Evolutionary conservation across 2,797 vertebrate species (phyloP), one percentile per base, ranked within the genome.

Genomic region (Melanogrammus aeglefinus): DNA sequence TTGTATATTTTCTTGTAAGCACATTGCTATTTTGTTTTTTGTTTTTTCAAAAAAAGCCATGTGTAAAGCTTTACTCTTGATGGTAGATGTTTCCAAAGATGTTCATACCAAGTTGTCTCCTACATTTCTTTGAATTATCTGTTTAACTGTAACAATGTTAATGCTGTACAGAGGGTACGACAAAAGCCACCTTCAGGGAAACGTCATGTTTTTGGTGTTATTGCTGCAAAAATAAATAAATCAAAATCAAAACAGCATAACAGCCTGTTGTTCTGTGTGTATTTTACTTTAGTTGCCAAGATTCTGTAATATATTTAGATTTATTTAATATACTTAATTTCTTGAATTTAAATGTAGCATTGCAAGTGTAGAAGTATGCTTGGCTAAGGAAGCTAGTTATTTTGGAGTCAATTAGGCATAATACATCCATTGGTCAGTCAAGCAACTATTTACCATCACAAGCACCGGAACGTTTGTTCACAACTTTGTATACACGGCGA

Each of bases 211-310:
- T 57, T 57, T 18, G 51, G 18, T 57, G 21, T 21, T 47, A n/a
- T 63, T 63, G n/a, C 57, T 63, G 14, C 27, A 71, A 27, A 71
- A 33, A 31, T 72, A 72, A 72, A 72, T 72, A 18, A 72, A 31
- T 31, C 70, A 16, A 35, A 72, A 16, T 72, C 33, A 72, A 35
- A 72, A 33, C 5, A 35, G 12, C 13, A 35, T 16, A 31, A 35
- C 69, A 72, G 70, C 70, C 70, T 35, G 24, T 71, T 71, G 33
- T 35, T 72, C 29, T 35, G 63, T 72, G 27, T 72, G 70, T 72
- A 7, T 72, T 31, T 18, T 72, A 5, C 4, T 35, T 35, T 72
- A 31, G 9, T 14, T 71, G 69, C 14, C 12, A 71, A 71, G 27
- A 29, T 71, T 29, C 69, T 72, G 70, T 2, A 13, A 71, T 29